A percentile compares a stretch with the other conserved stretches of the same genome.
Evolutionary conservation across 1,140 invertebrate genomes (phyloP).

Genomic region (Drosophila arizonae): DNA sequence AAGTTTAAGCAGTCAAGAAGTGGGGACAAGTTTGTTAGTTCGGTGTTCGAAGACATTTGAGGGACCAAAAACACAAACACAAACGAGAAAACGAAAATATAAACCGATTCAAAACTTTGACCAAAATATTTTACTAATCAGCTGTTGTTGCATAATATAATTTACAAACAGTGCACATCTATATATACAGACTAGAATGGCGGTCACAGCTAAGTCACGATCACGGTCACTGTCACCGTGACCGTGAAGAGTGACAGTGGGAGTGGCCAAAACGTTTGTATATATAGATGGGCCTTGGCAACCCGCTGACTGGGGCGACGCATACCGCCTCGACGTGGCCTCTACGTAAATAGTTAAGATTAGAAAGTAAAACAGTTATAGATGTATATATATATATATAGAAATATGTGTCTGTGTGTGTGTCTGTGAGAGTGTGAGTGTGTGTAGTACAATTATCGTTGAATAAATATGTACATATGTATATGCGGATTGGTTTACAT

Average conservation of each 20-base stretch:
- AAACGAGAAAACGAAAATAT: too few species aligned
- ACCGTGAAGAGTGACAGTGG: slow-evolving; percentile 5
- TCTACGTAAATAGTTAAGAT: slow-evolving; percentile 42
- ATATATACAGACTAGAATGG: background rate
- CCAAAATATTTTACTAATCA: slow-evolving; percentile 82
- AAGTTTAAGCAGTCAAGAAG: slow-evolving; percentile 15
- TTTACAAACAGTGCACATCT: slow-evolving; percentile 7
- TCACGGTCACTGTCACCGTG: slow-evolving; percentile 1
- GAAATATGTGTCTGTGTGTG: background rate
- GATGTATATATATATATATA: background rate
- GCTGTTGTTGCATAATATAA: slow-evolving; percentile 30
- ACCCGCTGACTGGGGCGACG: slow-evolving; percentile 63
- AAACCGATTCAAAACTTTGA: slow-evolving; percentile 56
- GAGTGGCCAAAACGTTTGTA: slow-evolving; percentile 1
- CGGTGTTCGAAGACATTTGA: too few species aligned
- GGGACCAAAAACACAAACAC: too few species aligned
- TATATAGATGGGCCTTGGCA: slow-evolving; percentile 22
- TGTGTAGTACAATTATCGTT: slow-evolving; percentile 24
- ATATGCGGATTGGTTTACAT: slow-evolving; percentile 10
- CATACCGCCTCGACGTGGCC: slow-evolving; percentile 79
- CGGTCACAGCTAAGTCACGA: background rate
- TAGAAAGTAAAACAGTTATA: slow-evolving; percentile 1
- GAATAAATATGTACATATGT: slow-evolving; percentile 35
- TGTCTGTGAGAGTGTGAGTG: background rate
- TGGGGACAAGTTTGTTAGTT: slow-evolving; percentile 2